Percentiles rank a stretch among this genome's conserved stretches.
phyloP scores from a whole-genome alignment of 1,140 invertebrate species.

The Neoseiulus cucumeris region DNA sequence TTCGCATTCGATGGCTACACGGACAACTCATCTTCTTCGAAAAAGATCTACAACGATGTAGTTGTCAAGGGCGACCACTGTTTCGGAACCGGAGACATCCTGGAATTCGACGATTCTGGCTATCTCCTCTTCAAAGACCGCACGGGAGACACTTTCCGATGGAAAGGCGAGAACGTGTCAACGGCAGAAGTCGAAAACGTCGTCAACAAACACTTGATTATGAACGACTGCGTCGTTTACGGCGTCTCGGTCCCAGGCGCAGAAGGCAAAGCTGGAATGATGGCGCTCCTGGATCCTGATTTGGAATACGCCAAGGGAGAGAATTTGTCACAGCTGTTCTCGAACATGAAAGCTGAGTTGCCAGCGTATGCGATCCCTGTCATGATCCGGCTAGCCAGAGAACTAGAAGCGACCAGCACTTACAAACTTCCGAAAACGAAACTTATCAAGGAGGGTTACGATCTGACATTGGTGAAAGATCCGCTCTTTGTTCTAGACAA shows the following conservation, averaged over 20 bases:
- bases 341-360: conserved; percentile 33
- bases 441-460: conserved; percentile 70
- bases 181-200: conserved; percentile 90
- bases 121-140: conserved; percentile 89
- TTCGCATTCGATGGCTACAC: conserved; percentile 49
- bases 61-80: conserved; percentile 70
- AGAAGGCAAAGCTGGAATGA: conserved; percentile 90
- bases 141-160: conserved; percentile 58
- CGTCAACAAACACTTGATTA: conserved; percentile 59
- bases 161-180: conserved; percentile 95
- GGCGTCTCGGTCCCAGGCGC: conserved; percentile 50
- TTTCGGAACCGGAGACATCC: conserved; percentile 79
- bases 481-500: conserved; percentile 26
- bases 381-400: conserved; percentile 57
- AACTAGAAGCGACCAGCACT: conserved; percentile 76
- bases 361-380: conserved; percentile 70
- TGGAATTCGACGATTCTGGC: conserved; percentile 72
- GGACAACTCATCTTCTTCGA: conserved; percentile 69
- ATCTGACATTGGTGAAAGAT: conserved; percentile 44
- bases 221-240: conserved; percentile 79
- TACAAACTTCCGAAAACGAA: conserved; percentile 83
- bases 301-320: conserved; percentile 35
- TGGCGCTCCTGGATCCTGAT: conserved; percentile 62
- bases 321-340: conserved; percentile 36
- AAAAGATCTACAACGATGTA: conserved; percentile 75